Evolutionary conservation across 1,140 invertebrate genomes (phyloP), one percentile per base, ranked within the genome.

Genomic region (Hypothenemus hampei): DNA sequence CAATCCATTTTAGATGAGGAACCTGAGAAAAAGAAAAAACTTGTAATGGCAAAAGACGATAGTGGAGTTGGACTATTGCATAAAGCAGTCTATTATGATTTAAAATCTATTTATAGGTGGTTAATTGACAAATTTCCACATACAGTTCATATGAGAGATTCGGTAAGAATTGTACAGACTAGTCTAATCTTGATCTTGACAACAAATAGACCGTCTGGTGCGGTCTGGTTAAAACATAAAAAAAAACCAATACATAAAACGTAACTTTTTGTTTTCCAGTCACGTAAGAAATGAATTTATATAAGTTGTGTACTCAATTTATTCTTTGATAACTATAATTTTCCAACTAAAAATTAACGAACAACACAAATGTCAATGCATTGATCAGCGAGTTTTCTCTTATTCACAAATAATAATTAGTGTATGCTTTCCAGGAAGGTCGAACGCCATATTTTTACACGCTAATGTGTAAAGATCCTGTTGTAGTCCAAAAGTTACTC

Each of bases 361-460:
- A n/a, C n/a, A n/a, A n/a, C n/a, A n/a, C n/a, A n/a, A n/a, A n/a
- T n/a, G n/a, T n/a, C n/a, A n/a, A n/a, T n/a, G n/a, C n/a, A n/a
- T n/a, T n/a, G n/a, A n/a, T n/a, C n/a, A n/a, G n/a, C n/a, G n/a
- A n/a, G n/a, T n/a, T n/a, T n/a, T n/a, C n/a, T n/a, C n/a, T n/a
- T n/a, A n/a, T n/a, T n/a, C n/a, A n/a, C n/a, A n/a, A n/a, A n/a
- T n/a, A n/a, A n/a, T n/a, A n/a, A n/a, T n/a, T n/a, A n/a, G n/a
- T n/a, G n/a, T n/a, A n/a, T n/a, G n/a, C n/a, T n/a, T n/a, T n/a
- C 15, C 54, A 87, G 80, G 82, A 86, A 60, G 86, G 86, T 8
- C 77, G 89, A 59, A 90, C 85, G 8, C 79, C 89, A 3, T 76
- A 92, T 36, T 90, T 93, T 72, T 93, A 91, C 71, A 86, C 84